Conservation (phyloP, 2,797 vertebrate genomes). For the Centroberyx gerrardi region DNA sequence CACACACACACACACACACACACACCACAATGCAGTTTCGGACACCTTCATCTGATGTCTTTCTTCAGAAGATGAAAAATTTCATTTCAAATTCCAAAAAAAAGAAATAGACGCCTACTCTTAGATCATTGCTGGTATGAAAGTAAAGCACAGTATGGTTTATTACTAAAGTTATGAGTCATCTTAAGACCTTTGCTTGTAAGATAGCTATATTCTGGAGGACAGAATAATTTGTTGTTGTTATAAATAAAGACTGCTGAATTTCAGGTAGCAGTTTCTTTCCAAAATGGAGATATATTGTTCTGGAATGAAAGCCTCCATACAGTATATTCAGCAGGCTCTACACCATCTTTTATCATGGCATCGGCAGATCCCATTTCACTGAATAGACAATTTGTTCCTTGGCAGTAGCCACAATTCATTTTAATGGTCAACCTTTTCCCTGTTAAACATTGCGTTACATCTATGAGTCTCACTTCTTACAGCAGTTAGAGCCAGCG, state of each 20-base stretch:
- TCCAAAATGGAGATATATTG: background rate
- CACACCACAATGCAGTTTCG: too few species aligned
- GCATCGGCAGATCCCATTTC: constrained; percentile 13
- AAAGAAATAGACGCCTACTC: too few species aligned
- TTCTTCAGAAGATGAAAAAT: too few species aligned
- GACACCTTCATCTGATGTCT: too few species aligned
- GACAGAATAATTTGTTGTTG: background rate
- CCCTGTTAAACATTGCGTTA: constrained; percentile 21
- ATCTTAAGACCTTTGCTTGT: background rate
- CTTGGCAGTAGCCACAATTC: constrained; percentile 22
- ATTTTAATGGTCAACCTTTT: constrained; percentile 49
- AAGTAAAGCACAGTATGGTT: too few species aligned
- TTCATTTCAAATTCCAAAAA: too few species aligned
- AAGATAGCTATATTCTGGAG: background rate
- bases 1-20: too few species aligned
- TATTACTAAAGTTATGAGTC: background rate
- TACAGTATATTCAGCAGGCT: background rate
- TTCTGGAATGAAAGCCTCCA: background rate
- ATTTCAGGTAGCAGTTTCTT: background rate
- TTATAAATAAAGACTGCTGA: background rate
- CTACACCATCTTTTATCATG: background rate
- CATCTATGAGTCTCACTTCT: constrained; percentile 29
- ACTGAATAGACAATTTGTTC: constrained; percentile 36
- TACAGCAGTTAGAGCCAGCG: constrained; percentile 16
- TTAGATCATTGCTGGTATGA: too few species aligned